These are phyloP conservation scores for Pantherophis guttatus DNA, from an alignment of 2,113 vertebrate genomes.

Conservation along the genomic window DNA sequence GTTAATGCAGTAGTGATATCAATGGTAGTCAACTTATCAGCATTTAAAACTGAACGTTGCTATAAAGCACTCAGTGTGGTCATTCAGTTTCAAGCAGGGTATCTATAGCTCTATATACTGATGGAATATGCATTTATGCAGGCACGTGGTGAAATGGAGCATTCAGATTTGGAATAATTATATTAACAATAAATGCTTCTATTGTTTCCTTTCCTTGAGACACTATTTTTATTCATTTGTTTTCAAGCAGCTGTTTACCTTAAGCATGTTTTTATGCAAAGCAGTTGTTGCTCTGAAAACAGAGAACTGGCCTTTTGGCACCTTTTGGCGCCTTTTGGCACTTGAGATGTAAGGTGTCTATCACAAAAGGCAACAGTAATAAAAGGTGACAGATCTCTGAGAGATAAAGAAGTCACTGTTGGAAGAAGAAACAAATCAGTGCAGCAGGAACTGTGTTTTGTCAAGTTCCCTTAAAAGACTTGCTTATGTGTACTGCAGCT, in stretches of 20 bases:
- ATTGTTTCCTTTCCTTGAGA: not conserved
- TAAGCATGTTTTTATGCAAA: conserved; percentile 9
- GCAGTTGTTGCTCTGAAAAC: not conserved
- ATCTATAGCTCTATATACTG: not conserved
- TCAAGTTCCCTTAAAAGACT: not conserved
- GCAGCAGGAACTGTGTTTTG: not conserved
- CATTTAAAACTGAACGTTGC: not conserved
- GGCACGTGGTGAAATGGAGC: not conserved
- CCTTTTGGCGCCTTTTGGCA: conserved; percentile 19
- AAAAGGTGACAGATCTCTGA: conserved; percentile 16
- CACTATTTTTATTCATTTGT: not conserved
- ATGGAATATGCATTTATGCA: not conserved
- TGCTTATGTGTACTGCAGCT: not conserved
- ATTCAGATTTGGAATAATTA: not conserved
- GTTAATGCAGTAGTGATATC: not conserved
- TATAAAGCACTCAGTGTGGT: not conserved
- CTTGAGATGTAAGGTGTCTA: not conserved
- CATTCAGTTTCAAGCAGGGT: not conserved
- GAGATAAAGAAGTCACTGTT: not conserved
- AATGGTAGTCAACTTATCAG: not conserved
- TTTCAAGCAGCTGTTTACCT: not conserved
- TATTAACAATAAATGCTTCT: not conserved
- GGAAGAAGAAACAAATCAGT: not conserved
- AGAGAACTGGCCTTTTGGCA: conserved; percentile 12
- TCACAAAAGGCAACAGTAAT: conserved; percentile 1